Percentiles rank a stretch among this genome's conserved stretches.
Conservation (phyloP, 1,140 invertebrate genomes). For the Sinonovacula constricta region DNA sequence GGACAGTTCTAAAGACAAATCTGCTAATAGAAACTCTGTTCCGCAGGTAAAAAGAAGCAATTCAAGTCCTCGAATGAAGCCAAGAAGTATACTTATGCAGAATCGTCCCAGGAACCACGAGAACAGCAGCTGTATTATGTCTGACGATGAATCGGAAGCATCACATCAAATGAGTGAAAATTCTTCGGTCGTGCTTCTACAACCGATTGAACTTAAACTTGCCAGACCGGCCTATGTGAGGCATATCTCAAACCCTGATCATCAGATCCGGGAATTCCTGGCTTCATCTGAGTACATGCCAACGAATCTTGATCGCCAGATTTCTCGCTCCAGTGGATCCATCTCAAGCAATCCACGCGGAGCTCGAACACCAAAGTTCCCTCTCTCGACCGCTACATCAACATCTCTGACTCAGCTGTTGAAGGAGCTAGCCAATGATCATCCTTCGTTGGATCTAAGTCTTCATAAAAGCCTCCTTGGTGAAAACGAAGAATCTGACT, state of each 20-base stretch:
- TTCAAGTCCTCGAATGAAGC: slow-evolving; percentile 55
- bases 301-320: slow-evolving; percentile 57
- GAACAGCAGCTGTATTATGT: slow-evolving; percentile 23
- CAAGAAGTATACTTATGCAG: slow-evolving; percentile 34
- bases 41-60: slow-evolving; percentile 57
- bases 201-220: slow-evolving; percentile 71
- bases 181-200: slow-evolving; percentile 70
- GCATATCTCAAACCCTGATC: slow-evolving; percentile 63
- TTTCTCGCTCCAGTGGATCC: slow-evolving; percentile 70
- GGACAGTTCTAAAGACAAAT: slow-evolving; percentile 48
- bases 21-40: slow-evolving; percentile 48
- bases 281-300: slow-evolving; percentile 50
- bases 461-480: slow-evolving; percentile 12
- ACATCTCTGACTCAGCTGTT: slow-evolving; percentile 70
- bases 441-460: slow-evolving; percentile 47
- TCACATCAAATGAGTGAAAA: slow-evolving; percentile 70
- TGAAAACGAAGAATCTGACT: slow-evolving; percentile 18
- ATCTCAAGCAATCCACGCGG: slow-evolving; percentile 67
- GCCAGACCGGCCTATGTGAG: slow-evolving; percentile 63
- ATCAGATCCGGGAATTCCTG: slow-evolving; percentile 53
- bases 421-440: slow-evolving; percentile 66
- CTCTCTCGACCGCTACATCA: slow-evolving; percentile 58
- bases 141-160: slow-evolving; percentile 70
- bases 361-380: slow-evolving; percentile 72
- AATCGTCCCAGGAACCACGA: slow-evolving; percentile 20